Evolutionary conservation across 1,140 invertebrate genomes (phyloP), one percentile per base, ranked within the genome.

Genomic region (Stenopsyche tienmushanensis): DNA sequence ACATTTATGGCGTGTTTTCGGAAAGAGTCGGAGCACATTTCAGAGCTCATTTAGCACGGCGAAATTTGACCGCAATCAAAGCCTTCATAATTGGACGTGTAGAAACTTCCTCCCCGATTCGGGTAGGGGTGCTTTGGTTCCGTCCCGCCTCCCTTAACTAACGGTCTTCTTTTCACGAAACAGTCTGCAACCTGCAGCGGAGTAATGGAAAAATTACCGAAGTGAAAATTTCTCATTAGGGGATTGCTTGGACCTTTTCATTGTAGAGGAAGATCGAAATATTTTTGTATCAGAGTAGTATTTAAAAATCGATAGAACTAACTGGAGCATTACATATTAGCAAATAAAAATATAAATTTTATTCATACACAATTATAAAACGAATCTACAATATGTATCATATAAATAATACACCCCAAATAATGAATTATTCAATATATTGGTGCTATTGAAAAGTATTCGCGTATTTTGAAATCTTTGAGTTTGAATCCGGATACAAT

Each of bases 201-300:
- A 66, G 57, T 65, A 66, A 69, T 69, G 64, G 64, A 58, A 66
- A 66, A 62, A 69, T 65, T 66, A 69, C 50, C 67, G 55, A 69
- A 69, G 64, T 69, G 67, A 69, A 69, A 69, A 69, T 66, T 69
- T 66, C 67, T 69, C 67, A 69, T 69, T 69, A 69, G 64, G 20
- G 62, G 57, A 10, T 24, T n/a, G 57, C 18, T 26, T 60, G 23
- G 21, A 57, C 7, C 29, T 34, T 5, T 5, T 13, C 13, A 34
- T 34, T 34, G 29, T 34, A 34, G 5, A 13, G 29, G 5, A 13
- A 7, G 5, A 7, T 34, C 29, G 5, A 34, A 34, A 34, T 34
- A 34, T 34, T 34, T n/a, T n/a, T n/a, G n/a, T n/a, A n/a, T n/a
- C n/a, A n/a, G n/a, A n/a, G n/a, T n/a, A n/a, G n/a, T n/a, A n/a